Evolutionary conservation across 2,888 invertebrate species (phyloP).

Genomic region (Catonia carolina): DNA sequence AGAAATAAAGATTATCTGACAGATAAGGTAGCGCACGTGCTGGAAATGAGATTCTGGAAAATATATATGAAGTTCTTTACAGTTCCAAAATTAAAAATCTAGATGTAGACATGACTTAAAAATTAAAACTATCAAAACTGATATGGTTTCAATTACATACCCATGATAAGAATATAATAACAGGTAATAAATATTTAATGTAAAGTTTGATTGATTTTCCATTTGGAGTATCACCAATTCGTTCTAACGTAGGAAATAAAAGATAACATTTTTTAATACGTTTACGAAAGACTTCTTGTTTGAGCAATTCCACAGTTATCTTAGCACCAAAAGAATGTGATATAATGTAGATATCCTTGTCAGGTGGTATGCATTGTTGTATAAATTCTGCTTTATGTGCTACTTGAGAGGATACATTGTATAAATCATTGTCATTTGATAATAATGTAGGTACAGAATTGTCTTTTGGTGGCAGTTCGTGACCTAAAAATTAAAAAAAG

Average conservation of each 20-base stretch:
- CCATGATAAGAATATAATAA: slow-evolving; percentile 30
- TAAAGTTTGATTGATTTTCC: slow-evolving; percentile 58
- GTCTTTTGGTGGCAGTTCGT: slow-evolving; percentile 39
- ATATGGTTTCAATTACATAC: no score
- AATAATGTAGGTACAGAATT: slow-evolving; percentile 7
- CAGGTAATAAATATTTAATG: slow-evolving; percentile 23
- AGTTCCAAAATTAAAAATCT: no score
- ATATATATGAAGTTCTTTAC: no score
- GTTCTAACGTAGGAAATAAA: slow-evolving; percentile 82
- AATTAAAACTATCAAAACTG: no score
- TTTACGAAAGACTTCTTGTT: slow-evolving; percentile 49
- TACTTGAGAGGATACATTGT: slow-evolving; percentile 70
- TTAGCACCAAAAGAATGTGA: slow-evolving; percentile 91
- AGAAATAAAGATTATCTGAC: no score
- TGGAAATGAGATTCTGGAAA: no score
- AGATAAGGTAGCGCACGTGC: no score
- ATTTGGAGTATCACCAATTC: slow-evolving; percentile 67
- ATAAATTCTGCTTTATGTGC: slow-evolving; percentile 72
- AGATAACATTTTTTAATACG: slow-evolving; percentile 47
- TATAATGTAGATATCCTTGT: slow-evolving; percentile 69
- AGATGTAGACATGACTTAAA: no score
- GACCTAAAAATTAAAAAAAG: slow-evolving; percentile 32
- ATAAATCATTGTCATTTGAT: slow-evolving; percentile 45
- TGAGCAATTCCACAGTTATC: slow-evolving; percentile 66
- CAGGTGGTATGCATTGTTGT: slow-evolving; percentile 59